Percentiles rank a stretch among this genome's conserved stretches.
phyloP scores from a whole-genome alignment of 2,113 vertebrate species.

The Microcebus ravelobensis region DNA sequence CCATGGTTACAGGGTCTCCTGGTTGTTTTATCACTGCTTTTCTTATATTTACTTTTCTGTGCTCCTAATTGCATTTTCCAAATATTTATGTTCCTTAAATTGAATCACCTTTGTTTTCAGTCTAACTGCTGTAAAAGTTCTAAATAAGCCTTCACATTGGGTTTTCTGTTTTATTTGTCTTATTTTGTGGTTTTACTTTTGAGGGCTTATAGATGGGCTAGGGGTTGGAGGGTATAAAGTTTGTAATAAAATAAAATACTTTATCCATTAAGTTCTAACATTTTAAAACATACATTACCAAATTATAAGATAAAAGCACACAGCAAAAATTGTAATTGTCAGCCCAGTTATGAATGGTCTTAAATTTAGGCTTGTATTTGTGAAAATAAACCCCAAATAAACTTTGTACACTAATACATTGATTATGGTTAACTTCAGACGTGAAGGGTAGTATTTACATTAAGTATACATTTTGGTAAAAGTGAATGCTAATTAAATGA shows the following conservation, averaged over 20 bases:
- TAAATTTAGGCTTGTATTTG: constrained; percentile 79
- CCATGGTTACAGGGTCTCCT: constrained; percentile 94
- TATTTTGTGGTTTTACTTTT: constrained; percentile 50
- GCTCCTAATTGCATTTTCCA: constrained; percentile 85
- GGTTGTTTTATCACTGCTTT: constrained; percentile 91
- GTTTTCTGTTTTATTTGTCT: constrained; percentile 70
- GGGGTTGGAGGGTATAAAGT: background rate
- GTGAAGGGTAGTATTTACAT: constrained; percentile 78
- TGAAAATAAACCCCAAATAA: constrained; percentile 75
- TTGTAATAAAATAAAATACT: constrained; percentile 77
- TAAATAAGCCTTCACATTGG: constrained; percentile 65
- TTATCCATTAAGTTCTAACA: constrained; percentile 73
- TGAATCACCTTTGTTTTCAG: constrained; percentile 84
- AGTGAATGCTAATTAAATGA: constrained; percentile 81
- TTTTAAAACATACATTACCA: constrained; percentile 75
- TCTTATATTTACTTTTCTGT: constrained; percentile 87
- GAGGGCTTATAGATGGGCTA: background rate
- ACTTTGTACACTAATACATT: constrained; percentile 74
- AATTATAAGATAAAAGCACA: constrained; percentile 77
- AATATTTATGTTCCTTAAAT: constrained; percentile 85
- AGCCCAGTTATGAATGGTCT: constrained; percentile 60
- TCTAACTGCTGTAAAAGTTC: constrained; percentile 82
- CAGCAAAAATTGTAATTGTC: constrained; percentile 38
- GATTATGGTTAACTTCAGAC: constrained; percentile 80
- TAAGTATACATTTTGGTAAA: constrained; percentile 77